Evolutionary conservation across 2,113 vertebrate genomes (phyloP).

Genomic region (Lepus timidus): DNA sequence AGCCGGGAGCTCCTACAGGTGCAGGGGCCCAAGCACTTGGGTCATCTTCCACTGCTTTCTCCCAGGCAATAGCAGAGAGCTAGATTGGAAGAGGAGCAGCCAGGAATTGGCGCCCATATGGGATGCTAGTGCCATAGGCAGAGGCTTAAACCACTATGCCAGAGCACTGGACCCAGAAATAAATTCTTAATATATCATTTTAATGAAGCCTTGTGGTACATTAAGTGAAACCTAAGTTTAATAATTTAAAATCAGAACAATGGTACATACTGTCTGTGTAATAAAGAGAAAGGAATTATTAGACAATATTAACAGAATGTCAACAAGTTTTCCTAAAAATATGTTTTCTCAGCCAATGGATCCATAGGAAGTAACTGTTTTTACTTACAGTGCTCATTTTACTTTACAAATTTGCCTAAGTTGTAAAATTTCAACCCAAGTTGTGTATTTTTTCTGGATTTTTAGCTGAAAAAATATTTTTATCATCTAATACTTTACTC

Average conservation of each 20-base stretch:
- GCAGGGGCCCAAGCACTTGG: too few relatives aligned
- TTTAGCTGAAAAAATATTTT: background rate
- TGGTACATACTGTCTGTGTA: background rate
- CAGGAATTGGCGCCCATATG: too few relatives aligned
- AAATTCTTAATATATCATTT: background rate
- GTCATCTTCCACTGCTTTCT: too few relatives aligned
- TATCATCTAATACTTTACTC: background rate
- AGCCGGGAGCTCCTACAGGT: too few relatives aligned
- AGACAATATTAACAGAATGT: constrained; percentile 32
- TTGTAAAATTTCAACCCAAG: background rate
- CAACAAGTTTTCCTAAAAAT: constrained; percentile 45
- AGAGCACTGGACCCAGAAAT: too few relatives aligned
- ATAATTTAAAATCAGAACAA: constrained; percentile 45
- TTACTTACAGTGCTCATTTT: background rate
- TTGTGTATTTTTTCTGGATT: background rate
- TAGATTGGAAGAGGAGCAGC: too few relatives aligned
- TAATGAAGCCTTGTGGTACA: background rate
- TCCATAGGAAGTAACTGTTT: background rate
- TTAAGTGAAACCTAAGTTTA: background rate
- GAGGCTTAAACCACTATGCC: too few relatives aligned
- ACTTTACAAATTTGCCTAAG: background rate
- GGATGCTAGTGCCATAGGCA: too few relatives aligned
- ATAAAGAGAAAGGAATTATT: constrained; percentile 40
- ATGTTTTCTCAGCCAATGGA: background rate
- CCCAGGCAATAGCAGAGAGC: too few relatives aligned